These are phyloP conservation scores for Hylaeus anthracinus DNA, from an alignment of 1,140 invertebrate genomes.

Conservation along the genomic window DNA sequence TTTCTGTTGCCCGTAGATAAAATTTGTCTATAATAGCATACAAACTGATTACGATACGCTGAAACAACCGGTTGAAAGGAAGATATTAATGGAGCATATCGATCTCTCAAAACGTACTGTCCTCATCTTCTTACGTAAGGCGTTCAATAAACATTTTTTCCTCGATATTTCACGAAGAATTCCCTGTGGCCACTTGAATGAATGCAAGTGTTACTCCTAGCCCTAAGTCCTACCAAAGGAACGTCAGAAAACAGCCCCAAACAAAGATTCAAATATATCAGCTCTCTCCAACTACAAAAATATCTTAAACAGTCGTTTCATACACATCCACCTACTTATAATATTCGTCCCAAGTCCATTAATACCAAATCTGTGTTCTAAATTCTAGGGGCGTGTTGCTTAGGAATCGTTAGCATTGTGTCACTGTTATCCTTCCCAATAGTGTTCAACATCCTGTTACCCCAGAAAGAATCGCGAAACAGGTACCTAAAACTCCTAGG, in stretches of 20 bases:
- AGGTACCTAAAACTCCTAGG: background rate
- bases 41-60: background rate
- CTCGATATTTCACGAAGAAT: background rate
- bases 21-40: background rate
- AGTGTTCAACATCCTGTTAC: background rate
- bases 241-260: no score
- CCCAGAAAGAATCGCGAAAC: background rate
- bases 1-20: background rate
- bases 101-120: background rate
- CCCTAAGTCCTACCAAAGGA: no score
- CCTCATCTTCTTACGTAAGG: background rate
- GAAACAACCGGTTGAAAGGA: background rate
- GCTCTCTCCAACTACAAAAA: no score
- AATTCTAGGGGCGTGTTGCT: background rate
- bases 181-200: no score
- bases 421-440: no score
- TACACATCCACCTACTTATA: no score
- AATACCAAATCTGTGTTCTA: no score
- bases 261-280: no score
- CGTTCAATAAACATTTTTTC: background rate
- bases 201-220: no score
- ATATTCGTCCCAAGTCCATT: no score
- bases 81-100: conserved; percentile 15
- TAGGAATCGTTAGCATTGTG: no score
- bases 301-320: no score